phyloP scores from a whole-genome alignment of 2,888 invertebrate species.

The Patella ulyssiponensis region DNA sequence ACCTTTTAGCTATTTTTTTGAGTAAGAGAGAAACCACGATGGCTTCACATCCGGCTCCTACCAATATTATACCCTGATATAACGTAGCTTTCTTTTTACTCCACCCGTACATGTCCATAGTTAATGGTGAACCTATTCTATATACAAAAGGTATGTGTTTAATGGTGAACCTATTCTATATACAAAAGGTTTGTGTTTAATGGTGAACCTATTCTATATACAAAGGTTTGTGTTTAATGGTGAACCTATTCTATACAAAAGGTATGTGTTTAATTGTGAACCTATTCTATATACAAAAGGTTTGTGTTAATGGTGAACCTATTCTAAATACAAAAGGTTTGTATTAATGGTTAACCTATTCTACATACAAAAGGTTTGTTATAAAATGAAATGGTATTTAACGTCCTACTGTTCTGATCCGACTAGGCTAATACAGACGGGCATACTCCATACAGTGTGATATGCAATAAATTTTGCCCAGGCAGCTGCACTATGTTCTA shows the following conservation, averaged over 20 bases:
- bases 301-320: no score
- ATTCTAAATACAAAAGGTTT: no score
- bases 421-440: no score
- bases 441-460: no score
- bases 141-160: conserved; percentile 14
- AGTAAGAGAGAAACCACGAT: conserved; percentile 65
- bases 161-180: conserved; percentile 41
- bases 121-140: conserved; percentile 69
- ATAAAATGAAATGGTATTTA: no score
- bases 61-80: conserved; percentile 68
- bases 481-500: no score
- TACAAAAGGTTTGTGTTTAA: conserved; percentile 5
- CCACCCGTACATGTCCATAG: conserved; percentile 73
- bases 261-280: background rate
- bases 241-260: background rate
- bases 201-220: conserved; percentile 42
- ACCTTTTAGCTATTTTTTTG: conserved; percentile 62
- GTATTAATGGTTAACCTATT: no score
- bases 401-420: no score
- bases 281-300: conserved; percentile 31
- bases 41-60: conserved; percentile 62
- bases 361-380: no score
- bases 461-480: no score
- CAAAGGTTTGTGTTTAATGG: no score
- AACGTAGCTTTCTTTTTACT: conserved; percentile 66